Evolutionary conservation across 2,113 vertebrate species (phyloP).

Genomic region (Cromileptes altivelis): DNA sequence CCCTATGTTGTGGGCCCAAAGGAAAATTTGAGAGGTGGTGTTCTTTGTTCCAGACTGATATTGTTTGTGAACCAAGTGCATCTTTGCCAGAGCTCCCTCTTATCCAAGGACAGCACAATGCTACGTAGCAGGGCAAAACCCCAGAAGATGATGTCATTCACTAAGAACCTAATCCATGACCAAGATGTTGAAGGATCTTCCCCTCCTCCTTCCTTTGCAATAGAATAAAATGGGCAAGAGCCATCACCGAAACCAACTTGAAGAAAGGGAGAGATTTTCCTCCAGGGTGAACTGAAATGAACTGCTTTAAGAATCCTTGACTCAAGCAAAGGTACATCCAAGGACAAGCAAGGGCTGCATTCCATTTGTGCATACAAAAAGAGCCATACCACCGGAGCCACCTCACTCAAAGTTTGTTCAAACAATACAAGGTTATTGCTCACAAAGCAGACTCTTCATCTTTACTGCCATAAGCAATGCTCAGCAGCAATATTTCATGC

Average conservation of each 20-base stretch:
- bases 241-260: conserved; percentile 38
- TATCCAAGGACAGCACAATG: conserved; percentile 63
- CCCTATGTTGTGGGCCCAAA: conserved; percentile 25
- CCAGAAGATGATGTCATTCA: conserved; percentile 74
- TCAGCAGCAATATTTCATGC: conserved; percentile 21
- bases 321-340: conserved; percentile 39
- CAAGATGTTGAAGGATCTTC: conserved; percentile 58
- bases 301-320: conserved; percentile 41
- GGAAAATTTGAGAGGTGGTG: conserved; percentile 58
- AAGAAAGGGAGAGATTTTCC: conserved; percentile 53
- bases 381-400: neutral
- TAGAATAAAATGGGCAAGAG: conserved; percentile 40
- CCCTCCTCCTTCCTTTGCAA: conserved; percentile 51
- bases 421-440: conserved; percentile 38
- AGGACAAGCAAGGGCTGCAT: conserved; percentile 32
- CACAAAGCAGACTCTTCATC: conserved; percentile 20
- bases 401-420: conserved; percentile 13
- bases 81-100: conserved; percentile 40
- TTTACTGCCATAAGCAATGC: conserved; percentile 21
- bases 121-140: conserved; percentile 54
- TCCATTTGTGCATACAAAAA: conserved; percentile 25
- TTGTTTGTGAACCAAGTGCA: conserved; percentile 38
- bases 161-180: conserved; percentile 70
- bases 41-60: conserved; percentile 55
- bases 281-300: conserved; percentile 48